These are phyloP conservation scores for Epiblema foenella DNA, from an alignment of 2,888 invertebrate genomes.

Conservation along the genomic window DNA sequence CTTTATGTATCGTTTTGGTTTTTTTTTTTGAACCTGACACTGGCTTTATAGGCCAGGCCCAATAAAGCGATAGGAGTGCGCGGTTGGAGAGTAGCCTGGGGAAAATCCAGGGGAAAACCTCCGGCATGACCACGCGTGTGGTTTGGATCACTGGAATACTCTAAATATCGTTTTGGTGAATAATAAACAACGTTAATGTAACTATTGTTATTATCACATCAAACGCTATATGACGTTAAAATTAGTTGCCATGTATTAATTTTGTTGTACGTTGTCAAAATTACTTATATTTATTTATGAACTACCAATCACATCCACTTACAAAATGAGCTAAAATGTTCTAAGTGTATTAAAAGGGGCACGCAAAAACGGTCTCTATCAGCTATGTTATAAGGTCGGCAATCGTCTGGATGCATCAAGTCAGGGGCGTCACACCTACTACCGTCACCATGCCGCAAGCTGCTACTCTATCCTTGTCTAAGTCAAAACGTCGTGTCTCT, in stretches of 20 bases:
- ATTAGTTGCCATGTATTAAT: background rate
- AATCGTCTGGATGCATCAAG: conserved; percentile 62
- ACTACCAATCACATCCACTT: conserved; percentile 24
- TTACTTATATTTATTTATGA: background rate
- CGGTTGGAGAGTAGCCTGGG: too few relatives aligned
- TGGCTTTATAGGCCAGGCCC: too few relatives aligned
- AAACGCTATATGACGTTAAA: background rate
- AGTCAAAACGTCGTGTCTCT: conserved; percentile 3
- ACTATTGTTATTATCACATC: background rate
- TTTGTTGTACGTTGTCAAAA: background rate
- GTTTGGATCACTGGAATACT: too few relatives aligned
- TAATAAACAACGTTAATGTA: too few relatives aligned
- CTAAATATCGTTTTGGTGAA: too few relatives aligned
- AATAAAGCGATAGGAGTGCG: too few relatives aligned
- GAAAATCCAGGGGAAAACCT: too few relatives aligned
- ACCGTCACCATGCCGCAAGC: conserved; percentile 82
- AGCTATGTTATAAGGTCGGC: conserved; percentile 38
- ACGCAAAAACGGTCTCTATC: conserved; percentile 21
- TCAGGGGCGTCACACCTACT: conserved; percentile 49
- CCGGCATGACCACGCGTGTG: too few relatives aligned
- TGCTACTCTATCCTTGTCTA: conserved; percentile 52
- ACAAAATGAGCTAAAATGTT: conserved; percentile 5
- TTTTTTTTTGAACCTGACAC: too few relatives aligned
- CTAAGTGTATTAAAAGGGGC: conserved; percentile 25
- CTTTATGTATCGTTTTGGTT: too few relatives aligned